Percentiles rank a stretch among this genome's conserved stretches.
Conservation (phyloP, 1,140 invertebrate genomes). For the Drosophila ohnishii region DNA sequence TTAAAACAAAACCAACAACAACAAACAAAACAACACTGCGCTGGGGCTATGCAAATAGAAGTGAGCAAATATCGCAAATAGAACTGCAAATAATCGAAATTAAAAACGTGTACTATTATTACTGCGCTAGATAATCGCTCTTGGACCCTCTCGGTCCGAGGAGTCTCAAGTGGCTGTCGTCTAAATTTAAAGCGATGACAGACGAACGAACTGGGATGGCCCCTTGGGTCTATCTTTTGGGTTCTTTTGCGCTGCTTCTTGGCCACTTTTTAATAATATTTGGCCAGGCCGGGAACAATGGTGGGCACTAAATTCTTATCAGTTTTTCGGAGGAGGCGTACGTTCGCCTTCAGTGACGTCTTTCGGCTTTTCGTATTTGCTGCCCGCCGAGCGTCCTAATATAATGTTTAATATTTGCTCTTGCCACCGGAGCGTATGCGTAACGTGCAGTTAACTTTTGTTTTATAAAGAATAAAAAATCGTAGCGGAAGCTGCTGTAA, state of each 20-base stretch:
- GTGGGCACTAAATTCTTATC: constrained; percentile 55
- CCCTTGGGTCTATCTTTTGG: constrained; percentile 26
- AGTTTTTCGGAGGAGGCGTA: constrained; percentile 34
- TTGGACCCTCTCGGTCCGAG: background rate
- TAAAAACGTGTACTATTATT: constrained; percentile 45
- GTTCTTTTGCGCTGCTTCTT: constrained; percentile 13
- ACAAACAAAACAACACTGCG: constrained; percentile 10
- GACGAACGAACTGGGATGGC: constrained; percentile 38
- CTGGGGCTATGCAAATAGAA: constrained; percentile 39
- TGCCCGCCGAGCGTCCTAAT: constrained; percentile 19
- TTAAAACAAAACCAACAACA: constrained; percentile 44
- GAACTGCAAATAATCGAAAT: constrained; percentile 62
- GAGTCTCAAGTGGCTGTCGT: constrained; percentile 35
- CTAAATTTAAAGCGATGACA: constrained; percentile 68
- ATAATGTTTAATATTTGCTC: constrained; percentile 49
- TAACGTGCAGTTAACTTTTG: constrained; percentile 35
- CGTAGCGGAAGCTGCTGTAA: constrained; percentile 52
- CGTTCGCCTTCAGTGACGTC: constrained; percentile 64
- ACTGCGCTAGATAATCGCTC: constrained; percentile 50
- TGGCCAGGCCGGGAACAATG: constrained; percentile 22
- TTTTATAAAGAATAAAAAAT: constrained; percentile 15
- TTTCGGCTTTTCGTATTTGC: constrained; percentile 52
- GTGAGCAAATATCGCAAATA: constrained; percentile 57
- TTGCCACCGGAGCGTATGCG: constrained; percentile 60
- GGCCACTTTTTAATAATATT: constrained; percentile 18